Evolutionary conservation across 92 coral and sea anemone genomes (phyloP), one percentile per base, ranked within the genome.

Genomic region (Parazoanthus darwini): DNA sequence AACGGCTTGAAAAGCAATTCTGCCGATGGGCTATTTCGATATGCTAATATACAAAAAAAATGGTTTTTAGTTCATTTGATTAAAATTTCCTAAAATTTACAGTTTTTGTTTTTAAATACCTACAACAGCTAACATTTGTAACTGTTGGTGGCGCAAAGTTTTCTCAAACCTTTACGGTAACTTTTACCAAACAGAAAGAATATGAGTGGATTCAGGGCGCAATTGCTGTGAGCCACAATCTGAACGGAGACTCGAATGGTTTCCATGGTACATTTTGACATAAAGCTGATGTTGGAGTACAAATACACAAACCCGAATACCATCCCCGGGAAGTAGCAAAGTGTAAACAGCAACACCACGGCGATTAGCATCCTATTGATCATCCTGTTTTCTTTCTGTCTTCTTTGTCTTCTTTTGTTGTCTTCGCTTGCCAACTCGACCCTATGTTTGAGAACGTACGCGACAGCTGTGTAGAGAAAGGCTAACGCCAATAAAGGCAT

Each of bases 131-230:
- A 63, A 20, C 3, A 63, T 20, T 23, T 63, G 16, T 26, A 63
- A 18, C 70, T 63, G 70, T 23, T 63, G 70, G 22, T 76, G 25
- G 46, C 7, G n/a, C 80, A n/a, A 36, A 76, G 33, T 38, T 20
- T 76, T n/a, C 54, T 76, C 54, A 76, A 22, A 20, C 51, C 80
- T 76, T 76, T 38, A 15, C 80, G 80, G 46, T 76, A 76, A 36
- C 80, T 76, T 39, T 76, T 76, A 44, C 51, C 20, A n/a, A 76
- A 76, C n/a, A 76, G 3, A 33, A 76, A 76, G 80, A 39, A 39
- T 38, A 76, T 76, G 50, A 76, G 11, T 76, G 80, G 80, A 44
- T 76, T 76, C 80, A 76, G 15, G 43, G 80, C 54, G 5, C 80
- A 76, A 76, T 76, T 76, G 46, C 80, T 76, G 46, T 76, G 80